Percentiles rank a stretch among this genome's conserved stretches.
Conservation (phyloP, 2,888 invertebrate species). For the Agonum fuliginosum region DNA sequence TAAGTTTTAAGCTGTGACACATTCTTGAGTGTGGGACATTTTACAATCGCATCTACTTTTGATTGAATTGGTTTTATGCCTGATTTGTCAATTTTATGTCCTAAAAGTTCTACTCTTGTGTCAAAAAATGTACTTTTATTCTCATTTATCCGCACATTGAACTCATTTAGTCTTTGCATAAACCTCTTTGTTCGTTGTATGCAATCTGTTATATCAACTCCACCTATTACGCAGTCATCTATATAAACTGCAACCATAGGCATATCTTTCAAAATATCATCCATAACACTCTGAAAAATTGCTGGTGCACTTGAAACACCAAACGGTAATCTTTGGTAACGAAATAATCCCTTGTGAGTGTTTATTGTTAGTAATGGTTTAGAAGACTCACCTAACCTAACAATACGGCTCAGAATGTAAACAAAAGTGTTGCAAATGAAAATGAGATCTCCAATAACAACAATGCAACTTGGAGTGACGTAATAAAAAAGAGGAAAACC, state of each 20-base stretch:
- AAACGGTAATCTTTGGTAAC: conserved; percentile 59
- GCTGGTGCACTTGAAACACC: conserved; percentile 18
- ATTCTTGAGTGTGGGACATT: not conserved
- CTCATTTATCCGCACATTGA: conserved; percentile 51
- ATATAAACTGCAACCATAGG: not conserved
- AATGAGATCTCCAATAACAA: no score
- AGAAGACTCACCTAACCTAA: no score
- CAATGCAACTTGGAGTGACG: no score
- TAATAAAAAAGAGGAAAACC: no score
- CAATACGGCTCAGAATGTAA: no score
- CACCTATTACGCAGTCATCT: conserved; percentile 2
- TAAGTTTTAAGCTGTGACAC: not conserved
- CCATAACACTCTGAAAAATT: conserved; percentile 42
- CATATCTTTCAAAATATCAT: conserved; percentile 29
- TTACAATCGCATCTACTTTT: not conserved
- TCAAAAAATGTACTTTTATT: conserved; percentile 5
- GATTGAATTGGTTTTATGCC: not conserved
- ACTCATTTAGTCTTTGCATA: conserved; percentile 55
- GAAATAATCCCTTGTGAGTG: no score
- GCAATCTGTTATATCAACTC: not conserved
- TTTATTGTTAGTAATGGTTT: no score
- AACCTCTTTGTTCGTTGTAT: not conserved
- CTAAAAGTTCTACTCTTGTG: not conserved
- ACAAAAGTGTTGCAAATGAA: no score
- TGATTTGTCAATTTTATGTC: not conserved